Base-by-base conservation (phyloP, 2,888 invertebrate genomes). In the Clunio marinus region DNA sequence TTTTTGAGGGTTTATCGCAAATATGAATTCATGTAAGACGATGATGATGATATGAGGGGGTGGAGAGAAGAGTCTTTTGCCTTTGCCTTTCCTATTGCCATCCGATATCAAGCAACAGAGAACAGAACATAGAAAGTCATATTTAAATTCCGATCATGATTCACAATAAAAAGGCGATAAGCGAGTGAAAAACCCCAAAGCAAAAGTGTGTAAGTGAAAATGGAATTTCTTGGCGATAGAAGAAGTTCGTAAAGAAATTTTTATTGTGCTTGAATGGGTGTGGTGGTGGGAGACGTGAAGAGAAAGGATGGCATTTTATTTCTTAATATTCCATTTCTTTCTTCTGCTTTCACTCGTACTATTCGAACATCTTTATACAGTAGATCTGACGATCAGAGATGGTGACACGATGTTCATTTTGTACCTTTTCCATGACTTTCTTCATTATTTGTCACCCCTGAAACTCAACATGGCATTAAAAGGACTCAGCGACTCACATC, bases 291-390 rank as follows among this genome's bases (percentile, higher is more conserved):
- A 10, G 41, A 10, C 5, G 32, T 32, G 10, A 41, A 35, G 20
- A 28, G 46, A 65, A 51, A 65, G 51, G 66, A 66, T 66, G 55
- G 55, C 66, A 66, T 66, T 66, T 66, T 66, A 66, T 55, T 66
- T 66, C 51, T 66, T 55, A 66, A 66, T 66, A 55, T 66, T 66
- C 35, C 55, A 32, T n/a, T n/a, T n/a, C 37, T 51, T 58, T 66
- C 35, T 55, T 51, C 27, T 41, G 25, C 46, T 46, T 41, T 41
- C 41, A n/a, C 15, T 32, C 32, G 4, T 41, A n/a, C 41, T 51
- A 8, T 63, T 63, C 45, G 63, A 63, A 45, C 63, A 46, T 63
- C 63, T 63, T 63, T 63, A 63, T 63, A n/a, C n/a, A 45, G 13
- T 63, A 17, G 51, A 8, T 41, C 41, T 41, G 10, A 15, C 37